Conservation (phyloP, 2,888 invertebrate species). For the Cryptocephalus moraei region DNA sequence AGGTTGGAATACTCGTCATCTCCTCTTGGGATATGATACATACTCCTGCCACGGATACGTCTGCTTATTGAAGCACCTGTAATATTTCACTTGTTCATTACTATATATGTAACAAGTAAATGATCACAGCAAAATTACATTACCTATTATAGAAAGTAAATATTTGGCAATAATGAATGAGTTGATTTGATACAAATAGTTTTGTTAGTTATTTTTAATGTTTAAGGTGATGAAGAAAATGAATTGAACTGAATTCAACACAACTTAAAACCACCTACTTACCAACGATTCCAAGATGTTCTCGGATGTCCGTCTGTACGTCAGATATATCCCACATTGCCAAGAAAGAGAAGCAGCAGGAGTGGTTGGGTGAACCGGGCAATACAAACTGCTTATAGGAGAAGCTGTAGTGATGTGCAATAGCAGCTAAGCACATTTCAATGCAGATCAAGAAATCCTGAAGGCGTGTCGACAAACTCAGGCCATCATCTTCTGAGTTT, state of each 20-base stretch:
- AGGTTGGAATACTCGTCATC: slow-evolving; percentile 44
- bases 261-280: slow-evolving; percentile 37
- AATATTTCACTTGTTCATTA: slow-evolving; percentile 1
- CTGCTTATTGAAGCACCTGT: slow-evolving; percentile 66
- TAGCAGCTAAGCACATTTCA: slow-evolving; percentile 94
- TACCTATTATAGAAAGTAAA: too few relatives aligned
- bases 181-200: neutral
- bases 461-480: slow-evolving; percentile 60
- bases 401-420: slow-evolving; percentile 93
- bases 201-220: too few relatives aligned
- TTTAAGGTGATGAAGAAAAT: neutral
- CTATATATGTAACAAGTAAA: neutral
- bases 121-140: neutral
- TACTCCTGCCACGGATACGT: slow-evolving; percentile 64
- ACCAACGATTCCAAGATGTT: slow-evolving; percentile 87
- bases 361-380: slow-evolving; percentile 26
- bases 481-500: slow-evolving; percentile 55
- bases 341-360: slow-evolving; percentile 69
- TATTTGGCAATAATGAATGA: too few relatives aligned
- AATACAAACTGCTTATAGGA: slow-evolving; percentile 80
- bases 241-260: neutral
- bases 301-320: slow-evolving; percentile 83
- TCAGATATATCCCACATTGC: slow-evolving; percentile 98
- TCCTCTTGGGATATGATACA: slow-evolving; percentile 64
- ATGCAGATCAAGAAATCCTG: slow-evolving; percentile 90